These are phyloP conservation scores for Myiozetetes cayanensis DNA, from an alignment of 2,113 vertebrate genomes.

Conservation along the genomic window DNA sequence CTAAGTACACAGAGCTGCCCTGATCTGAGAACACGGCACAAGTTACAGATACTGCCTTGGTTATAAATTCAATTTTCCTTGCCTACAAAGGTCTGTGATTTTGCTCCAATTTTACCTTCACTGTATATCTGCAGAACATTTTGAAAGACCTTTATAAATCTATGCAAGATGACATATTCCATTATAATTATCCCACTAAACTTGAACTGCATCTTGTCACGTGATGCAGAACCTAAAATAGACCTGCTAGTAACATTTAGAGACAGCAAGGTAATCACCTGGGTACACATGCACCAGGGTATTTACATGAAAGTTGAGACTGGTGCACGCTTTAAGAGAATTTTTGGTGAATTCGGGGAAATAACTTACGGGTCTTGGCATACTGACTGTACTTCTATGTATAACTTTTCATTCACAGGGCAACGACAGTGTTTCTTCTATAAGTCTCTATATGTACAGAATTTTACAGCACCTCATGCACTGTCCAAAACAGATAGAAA, in stretches of 20 bases:
- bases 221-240: neutral
- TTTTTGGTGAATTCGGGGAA: neutral
- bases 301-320: neutral
- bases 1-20: neutral
- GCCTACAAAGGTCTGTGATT: neutral
- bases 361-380: neutral
- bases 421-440: conserved; percentile 34
- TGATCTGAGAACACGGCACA: neutral
- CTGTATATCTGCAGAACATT: neutral
- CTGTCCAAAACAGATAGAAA: conserved; percentile 52
- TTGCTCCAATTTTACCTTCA: neutral
- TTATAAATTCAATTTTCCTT: neutral
- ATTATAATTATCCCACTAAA: neutral
- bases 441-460: conserved; percentile 45
- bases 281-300: neutral
- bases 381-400: neutral
- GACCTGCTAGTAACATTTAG: neutral
- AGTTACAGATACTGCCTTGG: rapidly evolving
- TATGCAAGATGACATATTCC: neutral
- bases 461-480: conserved; percentile 60
- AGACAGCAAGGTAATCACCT: neutral
- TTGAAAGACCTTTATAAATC: neutral
- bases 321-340: neutral
- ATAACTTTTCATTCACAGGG: conserved; percentile 10
- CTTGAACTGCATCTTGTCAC: neutral